Conservation (phyloP, 2,113 vertebrate species). For the Nannobrachium achirus region DNA sequence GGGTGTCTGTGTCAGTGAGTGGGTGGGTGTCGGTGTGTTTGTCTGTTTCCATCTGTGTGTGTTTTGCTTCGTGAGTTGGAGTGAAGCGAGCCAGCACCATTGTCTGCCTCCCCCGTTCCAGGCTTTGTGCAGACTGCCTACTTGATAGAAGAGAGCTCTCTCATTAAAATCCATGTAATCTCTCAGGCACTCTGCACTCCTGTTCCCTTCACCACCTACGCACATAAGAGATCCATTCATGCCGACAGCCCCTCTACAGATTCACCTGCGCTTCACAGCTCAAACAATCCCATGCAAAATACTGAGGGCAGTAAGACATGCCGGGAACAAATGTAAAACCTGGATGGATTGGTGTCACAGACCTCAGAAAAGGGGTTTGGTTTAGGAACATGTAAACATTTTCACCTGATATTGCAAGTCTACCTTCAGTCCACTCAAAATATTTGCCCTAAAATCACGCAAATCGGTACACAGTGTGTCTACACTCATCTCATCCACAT, state of each 20-base stretch:
- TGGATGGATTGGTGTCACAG: no score
- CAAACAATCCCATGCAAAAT: constrained; percentile 14
- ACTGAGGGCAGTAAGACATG: constrained; percentile 2
- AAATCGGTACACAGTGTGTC: no score
- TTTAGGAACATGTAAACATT: no score
- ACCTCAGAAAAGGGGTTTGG: no score
- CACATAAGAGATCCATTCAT: constrained; percentile 28
- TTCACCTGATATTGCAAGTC: no score
- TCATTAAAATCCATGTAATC: constrained; percentile 55
- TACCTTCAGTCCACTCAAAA: no score
- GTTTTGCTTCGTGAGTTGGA: constrained; percentile 2
- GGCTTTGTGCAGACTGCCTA: constrained; percentile 15
- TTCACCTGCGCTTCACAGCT: constrained; percentile 33
- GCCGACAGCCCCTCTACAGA: constrained; percentile 14
- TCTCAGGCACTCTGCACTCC: constrained; percentile 18
- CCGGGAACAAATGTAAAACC: no score
- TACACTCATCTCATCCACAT: no score
- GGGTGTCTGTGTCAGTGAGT: not conserved
- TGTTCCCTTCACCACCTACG: constrained; percentile 33
- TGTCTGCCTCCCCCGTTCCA: constrained; percentile 39
- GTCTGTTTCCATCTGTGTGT: no score
- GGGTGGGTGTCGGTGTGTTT: constrained; percentile 10
- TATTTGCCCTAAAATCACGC: no score
- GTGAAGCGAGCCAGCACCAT: constrained; percentile 35
- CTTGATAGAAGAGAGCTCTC: constrained; percentile 33